Conservation (phyloP, 1,140 invertebrate genomes). For the Pseudomyrmex cubaensis region DNA sequence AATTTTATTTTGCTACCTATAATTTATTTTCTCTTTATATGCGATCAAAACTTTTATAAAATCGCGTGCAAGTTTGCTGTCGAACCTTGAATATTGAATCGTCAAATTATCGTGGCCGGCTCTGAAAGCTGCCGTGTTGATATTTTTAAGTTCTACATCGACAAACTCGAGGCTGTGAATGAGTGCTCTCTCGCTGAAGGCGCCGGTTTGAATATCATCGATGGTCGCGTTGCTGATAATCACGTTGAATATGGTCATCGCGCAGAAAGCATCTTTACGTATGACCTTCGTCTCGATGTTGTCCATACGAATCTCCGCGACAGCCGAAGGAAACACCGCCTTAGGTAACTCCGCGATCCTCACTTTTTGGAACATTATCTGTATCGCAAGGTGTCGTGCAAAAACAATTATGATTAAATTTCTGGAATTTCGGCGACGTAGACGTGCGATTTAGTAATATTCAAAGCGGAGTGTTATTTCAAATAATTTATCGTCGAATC, state of each 20-base stretch:
- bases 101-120: conserved; percentile 88
- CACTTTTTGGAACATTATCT: conserved; percentile 89
- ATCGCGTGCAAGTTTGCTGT: background rate
- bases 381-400: conserved; percentile 45
- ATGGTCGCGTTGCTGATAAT: conserved; percentile 88
- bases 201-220: conserved; percentile 86
- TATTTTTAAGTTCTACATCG: conserved; percentile 86
- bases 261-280: conserved; percentile 87
- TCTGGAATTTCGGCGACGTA: conserved; percentile 83
- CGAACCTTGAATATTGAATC: conserved; percentile 88
- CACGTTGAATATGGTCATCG: conserved; percentile 87
- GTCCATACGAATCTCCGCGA: conserved; percentile 87
- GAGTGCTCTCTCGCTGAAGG: conserved; percentile 88
- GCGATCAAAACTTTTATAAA: background rate
- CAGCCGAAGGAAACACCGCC: conserved; percentile 88
- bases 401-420: conserved; percentile 33
- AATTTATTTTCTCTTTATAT: background rate
- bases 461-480: background rate
- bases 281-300: conserved; percentile 86
- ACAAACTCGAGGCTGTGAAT: conserved; percentile 87
- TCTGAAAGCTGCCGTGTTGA: conserved; percentile 87
- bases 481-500: conserved; percentile 18
- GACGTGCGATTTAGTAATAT: background rate
- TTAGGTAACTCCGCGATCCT: conserved; percentile 86
- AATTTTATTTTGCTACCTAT: background rate